Percentiles rank a stretch among this genome's conserved stretches.
Conservation (phyloP, 2,888 invertebrate species). For the Pristionchus exspectatus region DNA sequence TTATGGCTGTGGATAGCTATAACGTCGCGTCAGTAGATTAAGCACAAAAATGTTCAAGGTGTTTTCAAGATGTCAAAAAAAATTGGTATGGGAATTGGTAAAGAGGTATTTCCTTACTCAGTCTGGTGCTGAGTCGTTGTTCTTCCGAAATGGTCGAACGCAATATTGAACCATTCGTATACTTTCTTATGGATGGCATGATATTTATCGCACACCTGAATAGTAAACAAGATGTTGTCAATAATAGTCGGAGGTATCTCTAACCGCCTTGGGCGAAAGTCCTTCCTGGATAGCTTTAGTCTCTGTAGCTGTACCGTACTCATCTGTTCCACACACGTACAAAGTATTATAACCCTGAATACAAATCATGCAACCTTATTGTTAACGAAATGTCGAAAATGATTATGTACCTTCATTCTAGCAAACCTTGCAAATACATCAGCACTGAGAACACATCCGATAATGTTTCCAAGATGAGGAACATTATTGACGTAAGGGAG, state of each 20-base stretch:
- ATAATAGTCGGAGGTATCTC: not conserved
- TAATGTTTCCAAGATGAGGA: constrained; percentile 98
- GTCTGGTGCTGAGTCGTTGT: constrained; percentile 94
- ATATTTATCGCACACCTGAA: constrained; percentile 85
- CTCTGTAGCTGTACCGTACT: constrained; percentile 99
- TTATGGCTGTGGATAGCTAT: too few species aligned
- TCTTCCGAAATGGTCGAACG: constrained; percentile 97
- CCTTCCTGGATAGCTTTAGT: constrained; percentile 97
- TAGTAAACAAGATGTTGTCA: too few species aligned
- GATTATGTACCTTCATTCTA: constrained; percentile 2
- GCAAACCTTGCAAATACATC: constrained; percentile 83
- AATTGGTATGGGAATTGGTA: too few species aligned
- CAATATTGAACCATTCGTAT: constrained; percentile 98
- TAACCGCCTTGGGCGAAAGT: constrained; percentile 89
- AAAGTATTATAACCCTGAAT: constrained; percentile 88
- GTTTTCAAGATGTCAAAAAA: too few species aligned
- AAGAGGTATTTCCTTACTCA: constrained; percentile 83
- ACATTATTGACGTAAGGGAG: constrained; percentile 99
- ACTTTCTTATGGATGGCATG: constrained; percentile 92
- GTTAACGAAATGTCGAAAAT: too few species aligned
- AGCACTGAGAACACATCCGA: constrained; percentile 94
- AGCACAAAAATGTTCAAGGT: too few species aligned
- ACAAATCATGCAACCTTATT: too few species aligned
- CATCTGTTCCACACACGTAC: constrained; percentile 95
- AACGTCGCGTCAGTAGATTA: too few species aligned